Evolutionary conservation across 2,113 vertebrate genomes (phyloP).

Genomic region (Tylochromis polylepis): DNA sequence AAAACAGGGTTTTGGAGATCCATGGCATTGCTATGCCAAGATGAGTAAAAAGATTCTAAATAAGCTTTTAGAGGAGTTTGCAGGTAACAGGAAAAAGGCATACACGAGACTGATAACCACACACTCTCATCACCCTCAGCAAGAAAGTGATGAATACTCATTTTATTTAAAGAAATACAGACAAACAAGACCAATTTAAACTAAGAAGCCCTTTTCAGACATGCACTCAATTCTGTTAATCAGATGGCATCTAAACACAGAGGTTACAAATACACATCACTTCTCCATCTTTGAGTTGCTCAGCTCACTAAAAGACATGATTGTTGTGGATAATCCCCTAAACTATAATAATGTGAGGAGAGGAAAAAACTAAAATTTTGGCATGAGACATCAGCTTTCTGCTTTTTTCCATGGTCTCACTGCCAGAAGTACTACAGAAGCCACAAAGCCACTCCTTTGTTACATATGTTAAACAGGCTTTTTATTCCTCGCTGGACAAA

Average conservation of each 20-base stretch:
- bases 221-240: neutral
- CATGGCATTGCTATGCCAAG: neutral
- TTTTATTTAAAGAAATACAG: neutral
- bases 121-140: neutral
- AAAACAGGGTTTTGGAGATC: neutral
- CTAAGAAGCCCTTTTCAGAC: neutral
- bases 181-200: neutral
- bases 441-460: neutral
- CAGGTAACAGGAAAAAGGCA: neutral
- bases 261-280: neutral
- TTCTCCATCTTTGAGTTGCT: neutral
- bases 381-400: neutral
- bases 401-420: neutral
- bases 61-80: neutral
- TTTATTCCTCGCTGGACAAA: neutral
- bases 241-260: neutral
- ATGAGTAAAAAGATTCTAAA: neutral
- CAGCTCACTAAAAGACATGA: neutral
- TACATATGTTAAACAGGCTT: neutral
- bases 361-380: neutral
- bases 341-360: neutral
- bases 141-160: neutral
- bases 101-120: neutral
- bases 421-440: neutral
- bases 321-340: neutral